Percentiles rank a stretch among this genome's conserved stretches.
These are phyloP conservation scores for Pandemis cinnamomeana DNA, from an alignment of 2,888 invertebrate species.

Conservation along the genomic window DNA sequence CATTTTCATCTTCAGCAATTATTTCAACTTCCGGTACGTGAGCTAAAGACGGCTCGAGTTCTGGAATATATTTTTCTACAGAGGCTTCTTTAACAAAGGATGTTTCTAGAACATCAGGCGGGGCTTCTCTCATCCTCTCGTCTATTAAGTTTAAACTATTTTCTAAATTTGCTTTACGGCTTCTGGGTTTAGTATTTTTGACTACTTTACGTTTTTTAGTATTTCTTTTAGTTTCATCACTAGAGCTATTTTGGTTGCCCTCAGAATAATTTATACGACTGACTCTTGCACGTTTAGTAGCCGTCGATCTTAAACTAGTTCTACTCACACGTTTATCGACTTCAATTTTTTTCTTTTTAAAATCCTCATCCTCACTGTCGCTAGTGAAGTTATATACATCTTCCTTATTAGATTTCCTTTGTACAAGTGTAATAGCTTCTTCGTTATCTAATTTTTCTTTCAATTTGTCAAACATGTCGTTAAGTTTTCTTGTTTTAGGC, in stretches of 20 bases:
- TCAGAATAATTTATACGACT: conserved; percentile 50
- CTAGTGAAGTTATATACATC: conserved; percentile 69
- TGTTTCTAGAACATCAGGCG: conserved; percentile 57
- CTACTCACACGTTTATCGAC: conserved; percentile 52
- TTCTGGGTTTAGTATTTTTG: conserved; percentile 39
- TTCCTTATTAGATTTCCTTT: conserved; percentile 35
- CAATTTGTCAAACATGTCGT: conserved; percentile 66
- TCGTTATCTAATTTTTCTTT: conserved; percentile 57
- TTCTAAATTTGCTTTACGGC: conserved; percentile 40
- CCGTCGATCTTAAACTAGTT: conserved; percentile 51
- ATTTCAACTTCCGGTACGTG: conserved; percentile 59
- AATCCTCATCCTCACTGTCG: conserved; percentile 73
- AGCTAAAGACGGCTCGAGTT: conserved; percentile 50
- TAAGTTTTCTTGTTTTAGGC: conserved; percentile 59
- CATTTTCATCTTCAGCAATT: conserved; percentile 48
- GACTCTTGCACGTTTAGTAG: conserved; percentile 46
- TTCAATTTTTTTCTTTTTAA: conserved; percentile 57
- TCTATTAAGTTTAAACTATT: conserved; percentile 55
- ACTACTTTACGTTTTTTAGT: conserved; percentile 45
- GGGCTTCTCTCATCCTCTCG: conserved; percentile 64
- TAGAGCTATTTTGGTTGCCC: conserved; percentile 45
- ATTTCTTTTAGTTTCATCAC: conserved; percentile 48
- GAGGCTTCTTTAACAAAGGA: conserved; percentile 56
- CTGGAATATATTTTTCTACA: conserved; percentile 39
- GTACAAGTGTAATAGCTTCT: conserved; percentile 50